Conservation (phyloP, 2,797 vertebrate species). For the Rallus crepitans region DNA sequence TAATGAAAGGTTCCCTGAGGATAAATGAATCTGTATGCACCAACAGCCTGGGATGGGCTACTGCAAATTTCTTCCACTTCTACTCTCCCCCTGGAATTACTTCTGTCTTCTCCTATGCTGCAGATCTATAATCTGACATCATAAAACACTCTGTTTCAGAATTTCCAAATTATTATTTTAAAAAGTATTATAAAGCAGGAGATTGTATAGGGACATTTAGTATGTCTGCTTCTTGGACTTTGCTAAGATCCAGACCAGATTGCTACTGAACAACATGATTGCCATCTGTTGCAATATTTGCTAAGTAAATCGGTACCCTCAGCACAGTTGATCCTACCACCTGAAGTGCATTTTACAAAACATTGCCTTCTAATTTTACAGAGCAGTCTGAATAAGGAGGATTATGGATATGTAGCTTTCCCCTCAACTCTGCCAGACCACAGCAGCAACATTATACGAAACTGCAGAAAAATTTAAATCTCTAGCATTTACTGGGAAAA, state of each 20-base stretch:
- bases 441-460: background rate
- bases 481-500: background rate
- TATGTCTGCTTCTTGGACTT: background rate
- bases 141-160: slow-evolving; percentile 7
- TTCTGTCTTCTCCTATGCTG: background rate
- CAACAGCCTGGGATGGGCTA: background rate
- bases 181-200: background rate
- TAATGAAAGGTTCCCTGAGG: slow-evolving; percentile 45
- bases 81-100: background rate
- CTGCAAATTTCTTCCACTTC: slow-evolving; percentile 34
- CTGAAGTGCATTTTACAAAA: background rate
- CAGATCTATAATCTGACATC: slow-evolving; percentile 10
- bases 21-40: slow-evolving; percentile 23
- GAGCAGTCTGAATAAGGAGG: background rate
- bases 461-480: background rate
- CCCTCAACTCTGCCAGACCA: background rate
- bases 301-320: background rate
- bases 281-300: slow-evolving; percentile 46
- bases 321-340: background rate
- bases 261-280: background rate
- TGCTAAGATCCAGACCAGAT: background rate
- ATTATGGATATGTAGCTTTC: background rate
- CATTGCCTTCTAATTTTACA: background rate
- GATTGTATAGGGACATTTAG: background rate
- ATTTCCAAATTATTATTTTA: background rate